Percentiles rank a stretch among this genome's conserved stretches.
These are phyloP conservation scores for Clangula hyemalis DNA, from an alignment of 2,797 vertebrate species.

Conservation along the genomic window DNA sequence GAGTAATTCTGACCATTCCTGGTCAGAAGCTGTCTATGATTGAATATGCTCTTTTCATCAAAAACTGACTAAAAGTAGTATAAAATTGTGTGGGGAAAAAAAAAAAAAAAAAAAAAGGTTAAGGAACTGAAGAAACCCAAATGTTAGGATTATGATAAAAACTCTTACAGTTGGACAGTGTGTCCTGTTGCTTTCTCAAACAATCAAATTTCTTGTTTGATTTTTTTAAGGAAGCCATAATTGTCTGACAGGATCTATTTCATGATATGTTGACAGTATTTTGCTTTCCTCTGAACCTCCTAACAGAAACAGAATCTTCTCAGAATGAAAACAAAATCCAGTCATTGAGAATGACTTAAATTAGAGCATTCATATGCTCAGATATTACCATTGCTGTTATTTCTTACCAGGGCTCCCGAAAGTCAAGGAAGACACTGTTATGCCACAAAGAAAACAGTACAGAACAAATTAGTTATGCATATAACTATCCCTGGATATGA, in stretches of 20 bases:
- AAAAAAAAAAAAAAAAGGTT: background rate
- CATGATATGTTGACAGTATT: slow-evolving; percentile 16
- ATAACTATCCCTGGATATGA: background rate
- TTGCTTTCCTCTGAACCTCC: slow-evolving; percentile 8
- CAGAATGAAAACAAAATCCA: slow-evolving; percentile 26
- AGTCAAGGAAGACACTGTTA: background rate
- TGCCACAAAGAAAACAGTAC: background rate
- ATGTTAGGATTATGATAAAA: background rate
- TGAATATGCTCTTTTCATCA: background rate
- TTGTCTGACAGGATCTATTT: slow-evolving; percentile 51
- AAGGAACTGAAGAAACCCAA: background rate
- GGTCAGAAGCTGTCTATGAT: background rate
- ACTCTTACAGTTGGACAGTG: background rate
- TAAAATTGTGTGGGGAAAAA: background rate
- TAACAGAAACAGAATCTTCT: slow-evolving; percentile 30
- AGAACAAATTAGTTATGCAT: background rate
- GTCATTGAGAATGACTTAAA: background rate
- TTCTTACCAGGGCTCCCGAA: background rate
- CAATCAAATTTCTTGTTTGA: background rate
- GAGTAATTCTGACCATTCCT: background rate
- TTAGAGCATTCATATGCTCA: background rate
- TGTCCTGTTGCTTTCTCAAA: slow-evolving; percentile 10
- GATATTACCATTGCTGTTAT: background rate
- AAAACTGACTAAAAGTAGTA: background rate
- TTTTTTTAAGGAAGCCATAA: slow-evolving; percentile 7